A percentile compares a stretch with the other conserved stretches of the same genome.
These are phyloP conservation scores for Monochamus alternatus DNA, from an alignment of 2,888 invertebrate genomes.

Conservation along the genomic window DNA sequence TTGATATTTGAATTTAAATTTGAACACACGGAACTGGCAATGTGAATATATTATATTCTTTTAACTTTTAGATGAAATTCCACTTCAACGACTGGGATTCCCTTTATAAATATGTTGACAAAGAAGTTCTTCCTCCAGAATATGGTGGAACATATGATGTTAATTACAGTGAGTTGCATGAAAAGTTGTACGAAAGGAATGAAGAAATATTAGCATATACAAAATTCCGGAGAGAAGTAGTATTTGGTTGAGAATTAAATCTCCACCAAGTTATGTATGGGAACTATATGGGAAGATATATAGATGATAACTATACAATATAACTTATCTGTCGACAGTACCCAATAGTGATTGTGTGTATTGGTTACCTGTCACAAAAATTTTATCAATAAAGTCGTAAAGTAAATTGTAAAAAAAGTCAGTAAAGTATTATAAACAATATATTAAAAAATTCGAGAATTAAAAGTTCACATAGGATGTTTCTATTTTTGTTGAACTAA, in stretches of 20 bases:
- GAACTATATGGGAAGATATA: not conserved
- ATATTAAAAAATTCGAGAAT: too few species aligned
- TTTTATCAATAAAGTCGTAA: too few species aligned
- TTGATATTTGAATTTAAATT: too few species aligned
- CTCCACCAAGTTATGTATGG: not conserved
- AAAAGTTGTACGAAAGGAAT: constrained; percentile 56
- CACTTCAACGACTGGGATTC: constrained; percentile 73
- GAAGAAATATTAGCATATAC: constrained; percentile 57
- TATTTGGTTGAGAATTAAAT: too few species aligned
- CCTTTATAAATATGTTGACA: constrained; percentile 72
- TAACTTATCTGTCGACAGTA: too few species aligned
- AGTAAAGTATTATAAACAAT: too few species aligned
- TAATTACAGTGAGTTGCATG: constrained; percentile 54
- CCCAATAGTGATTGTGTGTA: too few species aligned
- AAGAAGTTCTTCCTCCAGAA: constrained; percentile 71
- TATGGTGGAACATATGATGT: constrained; percentile 75
- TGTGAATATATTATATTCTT: not conserved
- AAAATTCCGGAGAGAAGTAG: constrained; percentile 37
- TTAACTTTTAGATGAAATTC: constrained; percentile 70
- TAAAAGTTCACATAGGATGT: too few species aligned
- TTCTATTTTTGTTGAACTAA: too few species aligned
- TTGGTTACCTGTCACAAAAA: too few species aligned
- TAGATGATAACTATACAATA: not conserved
- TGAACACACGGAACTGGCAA: too few species aligned
- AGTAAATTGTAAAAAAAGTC: too few species aligned